These are phyloP conservation scores for Agonum fuliginosum DNA, from an alignment of 2,888 invertebrate genomes.

Conservation along the genomic window DNA sequence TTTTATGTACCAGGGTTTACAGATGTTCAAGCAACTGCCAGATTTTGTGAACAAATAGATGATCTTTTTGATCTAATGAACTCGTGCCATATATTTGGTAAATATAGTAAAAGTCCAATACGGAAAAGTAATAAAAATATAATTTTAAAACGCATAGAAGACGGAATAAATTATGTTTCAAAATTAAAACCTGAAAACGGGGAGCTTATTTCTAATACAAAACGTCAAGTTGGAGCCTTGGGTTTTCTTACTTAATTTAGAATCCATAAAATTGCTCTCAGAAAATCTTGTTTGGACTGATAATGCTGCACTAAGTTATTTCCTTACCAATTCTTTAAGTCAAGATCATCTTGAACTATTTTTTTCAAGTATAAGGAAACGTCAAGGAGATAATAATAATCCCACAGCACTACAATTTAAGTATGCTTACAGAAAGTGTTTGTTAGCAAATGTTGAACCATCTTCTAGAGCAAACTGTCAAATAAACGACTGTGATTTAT, in stretches of 20 bases:
- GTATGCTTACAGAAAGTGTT: not conserved
- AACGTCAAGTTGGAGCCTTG: not conserved
- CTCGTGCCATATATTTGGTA: too few relatives aligned
- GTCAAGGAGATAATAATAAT: not conserved
- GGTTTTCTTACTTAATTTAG: slow-evolving; percentile 2
- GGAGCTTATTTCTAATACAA: too few relatives aligned
- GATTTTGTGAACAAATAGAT: too few relatives aligned
- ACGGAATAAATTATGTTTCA: not conserved
- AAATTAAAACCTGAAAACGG: not conserved
- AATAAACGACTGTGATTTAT: not conserved
- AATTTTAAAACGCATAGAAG: not conserved
- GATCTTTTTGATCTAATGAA: too few relatives aligned
- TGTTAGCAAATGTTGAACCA: not conserved
- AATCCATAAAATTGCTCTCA: not conserved
- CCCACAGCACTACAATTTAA: not conserved
- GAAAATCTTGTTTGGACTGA: not conserved
- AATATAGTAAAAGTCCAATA: too few relatives aligned
- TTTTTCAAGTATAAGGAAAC: too few relatives aligned
- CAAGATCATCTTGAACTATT: not conserved
- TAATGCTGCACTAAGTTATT: not conserved
- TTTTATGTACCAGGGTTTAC: too few relatives aligned
- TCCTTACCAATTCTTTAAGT: too few relatives aligned
- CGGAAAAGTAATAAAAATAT: too few relatives aligned
- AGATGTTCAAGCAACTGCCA: too few relatives aligned
- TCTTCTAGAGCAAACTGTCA: not conserved